Conservation (phyloP, 2,797 vertebrate species). For the Coreius guichenoti region DNA sequence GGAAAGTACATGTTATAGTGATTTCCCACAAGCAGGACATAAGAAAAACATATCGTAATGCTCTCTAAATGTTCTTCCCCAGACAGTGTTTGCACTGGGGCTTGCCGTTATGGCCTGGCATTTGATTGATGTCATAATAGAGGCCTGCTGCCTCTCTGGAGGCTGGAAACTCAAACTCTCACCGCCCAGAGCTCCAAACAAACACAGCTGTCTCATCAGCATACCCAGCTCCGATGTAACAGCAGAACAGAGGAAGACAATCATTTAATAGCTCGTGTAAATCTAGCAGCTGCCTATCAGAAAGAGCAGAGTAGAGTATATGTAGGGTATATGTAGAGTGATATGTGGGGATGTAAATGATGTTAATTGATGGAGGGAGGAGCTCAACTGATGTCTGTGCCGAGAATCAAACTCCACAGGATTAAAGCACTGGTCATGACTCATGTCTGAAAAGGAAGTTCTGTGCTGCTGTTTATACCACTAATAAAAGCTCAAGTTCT, state of each 20-base stretch:
- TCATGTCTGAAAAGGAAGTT: not conserved
- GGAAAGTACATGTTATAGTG: slow-evolving; percentile 8
- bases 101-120: slow-evolving; percentile 30
- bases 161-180: slow-evolving; percentile 51
- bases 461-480: not conserved
- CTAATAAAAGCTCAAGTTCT: slow-evolving; percentile 48
- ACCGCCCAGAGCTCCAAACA: slow-evolving; percentile 65
- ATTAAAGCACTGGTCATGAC: slow-evolving; percentile 30
- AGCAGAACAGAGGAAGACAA: slow-evolving; percentile 56
- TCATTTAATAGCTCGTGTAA: slow-evolving; percentile 69
- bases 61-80: slow-evolving; percentile 36
- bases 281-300: slow-evolving; percentile 68
- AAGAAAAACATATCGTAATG: slow-evolving; percentile 27
- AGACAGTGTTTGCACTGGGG: slow-evolving; percentile 31
- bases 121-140: slow-evolving; percentile 63
- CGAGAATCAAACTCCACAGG: slow-evolving; percentile 25
- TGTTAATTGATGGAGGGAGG: slow-evolving; percentile 9
- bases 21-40: slow-evolving; percentile 8
- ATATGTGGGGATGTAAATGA: slow-evolving; percentile 33
- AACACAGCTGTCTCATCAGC: slow-evolving; percentile 60
- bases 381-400: slow-evolving; percentile 51
- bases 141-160: slow-evolving; percentile 36
- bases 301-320: not conserved
- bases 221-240: slow-evolving; percentile 55
- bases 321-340: slow-evolving; percentile 46